Percentiles rank a stretch among this genome's conserved stretches.
These are phyloP conservation scores for Conus canariensis DNA, from an alignment of 2,888 invertebrate species.

Conservation along the genomic window DNA sequence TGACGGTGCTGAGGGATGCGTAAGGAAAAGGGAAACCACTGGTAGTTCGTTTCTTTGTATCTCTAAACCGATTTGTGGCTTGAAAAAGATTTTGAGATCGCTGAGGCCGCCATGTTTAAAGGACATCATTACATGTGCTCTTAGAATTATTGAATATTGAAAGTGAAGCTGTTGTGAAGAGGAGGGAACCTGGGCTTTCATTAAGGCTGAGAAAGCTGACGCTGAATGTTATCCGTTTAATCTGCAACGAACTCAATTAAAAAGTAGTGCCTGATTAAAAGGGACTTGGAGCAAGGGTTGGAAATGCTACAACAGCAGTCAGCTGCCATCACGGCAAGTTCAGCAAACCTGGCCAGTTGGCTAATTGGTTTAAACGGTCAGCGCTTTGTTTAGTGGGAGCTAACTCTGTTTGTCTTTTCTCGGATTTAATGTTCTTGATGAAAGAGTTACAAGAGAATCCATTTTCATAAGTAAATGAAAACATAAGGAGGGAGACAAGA, in stretches of 20 bases:
- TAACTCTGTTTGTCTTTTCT: background rate
- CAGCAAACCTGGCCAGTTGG: background rate
- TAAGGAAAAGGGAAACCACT: background rate
- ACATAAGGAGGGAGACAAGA: too few species aligned
- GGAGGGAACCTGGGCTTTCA: background rate
- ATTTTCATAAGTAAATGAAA: too few species aligned
- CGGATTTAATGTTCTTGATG: background rate
- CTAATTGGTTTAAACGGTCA: background rate
- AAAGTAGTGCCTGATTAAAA: background rate
- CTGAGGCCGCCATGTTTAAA: background rate
- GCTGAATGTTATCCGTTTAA: conserved; percentile 18
- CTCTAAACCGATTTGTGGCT: conserved; percentile 1
- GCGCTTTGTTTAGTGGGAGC: background rate
- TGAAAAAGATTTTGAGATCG: background rate
- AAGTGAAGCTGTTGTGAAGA: background rate
- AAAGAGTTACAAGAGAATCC: too few species aligned
- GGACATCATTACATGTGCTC: background rate
- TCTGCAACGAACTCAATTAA: conserved; percentile 2
- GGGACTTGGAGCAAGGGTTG: background rate
- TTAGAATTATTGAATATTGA: background rate
- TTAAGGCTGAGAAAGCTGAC: background rate
- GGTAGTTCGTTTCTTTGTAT: background rate
- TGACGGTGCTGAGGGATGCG: background rate
- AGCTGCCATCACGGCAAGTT: background rate
- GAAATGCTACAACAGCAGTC: background rate